Base-by-base conservation (phyloP, 2,113 vertebrate species). In the Pyrgilauda ruficollis region DNA sequence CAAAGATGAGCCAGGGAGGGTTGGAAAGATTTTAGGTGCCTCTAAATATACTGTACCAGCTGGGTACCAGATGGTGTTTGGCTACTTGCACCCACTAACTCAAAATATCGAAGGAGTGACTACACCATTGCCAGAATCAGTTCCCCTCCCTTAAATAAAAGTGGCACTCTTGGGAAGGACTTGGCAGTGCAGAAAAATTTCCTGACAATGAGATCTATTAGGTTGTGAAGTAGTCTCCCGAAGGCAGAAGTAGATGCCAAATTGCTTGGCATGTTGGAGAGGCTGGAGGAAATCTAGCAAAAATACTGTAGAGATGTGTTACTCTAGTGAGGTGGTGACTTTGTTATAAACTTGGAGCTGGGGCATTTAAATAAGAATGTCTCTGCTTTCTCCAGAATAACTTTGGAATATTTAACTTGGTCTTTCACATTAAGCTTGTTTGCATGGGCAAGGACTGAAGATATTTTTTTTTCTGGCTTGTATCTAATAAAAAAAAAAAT, bases 21-120 rank as follows among this genome's bases (percentile, higher is more conserved):
- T 86, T 97, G 97, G 95, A 96, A 96, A 84, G 93, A 92, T 89
- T 96, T 96, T 97, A 96, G 96, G 95, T 97, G 79, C 47, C 95
- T 96, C 89, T 87, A 95, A 96, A 97, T 97, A 90, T 80, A 96
- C 79, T 90, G 88, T 97, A 94, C 94, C 97, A 97, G 97, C 97
- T 97, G 97, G 94, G 90, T 96, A 97, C 90, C 97, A 97, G 97
- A 96, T 97, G 96, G 97, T 95, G 84, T 97, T 97, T 97, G 97
- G 97, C 96, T 97, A 96, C 95, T 96, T 96, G 96, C 96, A 96
- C 95, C 96, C 93, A 94, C 82, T 93, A 87, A 91, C 94, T 94
- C 95, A 97, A 97, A 97, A 95, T 97, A 95, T 63, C 89, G 26
- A 88, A 96, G 95, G 77, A 97, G 73, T 27, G 50, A 89, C 92